Evolutionary conservation across 2,888 invertebrate species (phyloP), one percentile per base, ranked within the genome.

Genomic region (Mellilla xanthometata): DNA sequence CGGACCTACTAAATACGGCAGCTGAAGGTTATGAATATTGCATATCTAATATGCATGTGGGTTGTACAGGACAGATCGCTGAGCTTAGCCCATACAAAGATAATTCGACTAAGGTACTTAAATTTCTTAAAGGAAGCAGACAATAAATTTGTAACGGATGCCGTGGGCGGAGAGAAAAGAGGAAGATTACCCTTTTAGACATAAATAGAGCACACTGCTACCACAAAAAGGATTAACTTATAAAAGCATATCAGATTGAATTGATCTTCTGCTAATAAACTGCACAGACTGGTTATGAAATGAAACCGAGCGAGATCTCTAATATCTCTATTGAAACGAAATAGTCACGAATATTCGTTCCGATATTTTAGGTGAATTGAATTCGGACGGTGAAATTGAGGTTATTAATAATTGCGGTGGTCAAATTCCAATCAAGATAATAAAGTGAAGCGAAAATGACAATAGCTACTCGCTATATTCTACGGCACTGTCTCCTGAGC

Each of bases 41-140:
- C 72, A 84, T 81, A 73, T n/a, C 62, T 62, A 76, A 84, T 64
- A 58, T 64, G 52, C 15, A 72, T 65, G 82, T 84, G 68, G 83
- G 83, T 55, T 40, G 72, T 36, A 49, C 52, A 62, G 58, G 63
- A 63, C 55, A 61, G 44, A 12, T n/a, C n/a, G n/a, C n/a, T n/a
- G n/a, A n/a, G n/a, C n/a, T n/a, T n/a, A n/a, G n/a, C n/a, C n/a
- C n/a, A n/a, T n/a, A n/a, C n/a, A n/a, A n/a, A n/a, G n/a, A n/a
- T n/a, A n/a, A n/a, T n/a, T n/a, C n/a, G n/a, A n/a, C n/a, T n/a
- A n/a, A n/a, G n/a, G n/a, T n/a, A n/a, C n/a, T n/a, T n/a, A n/a
- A n/a, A n/a, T n/a, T n/a, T n/a, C n/a, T 19, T 5, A 5, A 19
- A 19, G 15, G 15, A 19, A 19, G 15, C 3, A 19, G 15, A 19